A percentile compares a stretch with the other conserved stretches of the same genome.
These are phyloP conservation scores for Mythimna impura DNA, from an alignment of 2,888 invertebrate genomes.

Conservation along the genomic window DNA sequence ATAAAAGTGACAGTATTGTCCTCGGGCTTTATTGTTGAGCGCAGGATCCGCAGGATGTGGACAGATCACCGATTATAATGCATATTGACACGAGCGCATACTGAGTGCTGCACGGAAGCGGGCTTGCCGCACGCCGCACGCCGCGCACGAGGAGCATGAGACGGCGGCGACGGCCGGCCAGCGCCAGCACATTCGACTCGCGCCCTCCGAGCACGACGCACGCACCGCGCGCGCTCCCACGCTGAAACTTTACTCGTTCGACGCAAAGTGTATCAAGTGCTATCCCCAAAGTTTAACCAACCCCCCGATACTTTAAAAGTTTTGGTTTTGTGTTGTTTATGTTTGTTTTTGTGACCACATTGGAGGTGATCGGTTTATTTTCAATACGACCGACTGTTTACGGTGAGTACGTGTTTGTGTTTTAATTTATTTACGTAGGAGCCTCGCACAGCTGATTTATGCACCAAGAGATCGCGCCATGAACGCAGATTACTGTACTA, in stretches of 20 bases:
- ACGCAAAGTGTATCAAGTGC: constrained; percentile 83
- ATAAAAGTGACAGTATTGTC: constrained; percentile 45
- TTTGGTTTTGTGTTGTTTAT: constrained; percentile 86
- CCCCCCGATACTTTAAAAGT: constrained; percentile 77
- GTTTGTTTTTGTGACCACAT: constrained; percentile 84
- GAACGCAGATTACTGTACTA: constrained; percentile 82
- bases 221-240: constrained; percentile 75
- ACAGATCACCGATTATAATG: constrained; percentile 81
- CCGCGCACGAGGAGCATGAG: constrained; percentile 50
- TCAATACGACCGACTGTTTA: constrained; percentile 84
- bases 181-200: constrained; percentile 79
- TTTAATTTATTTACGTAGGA: constrained; percentile 82
- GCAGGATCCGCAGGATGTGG: constrained; percentile 71
- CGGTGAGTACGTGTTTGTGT: constrained; percentile 86
- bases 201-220: constrained; percentile 77
- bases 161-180: constrained; percentile 48
- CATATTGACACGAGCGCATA: constrained; percentile 78
- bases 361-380: constrained; percentile 87
- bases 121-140: constrained; percentile 48
- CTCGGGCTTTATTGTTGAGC: constrained; percentile 42
- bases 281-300: constrained; percentile 74
- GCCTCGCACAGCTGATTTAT: constrained; percentile 84
- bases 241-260: constrained; percentile 85
- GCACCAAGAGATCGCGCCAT: constrained; percentile 80
- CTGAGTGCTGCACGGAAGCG: constrained; percentile 71